A percentile compares a stretch with the other conserved stretches of the same genome.
Evolutionary conservation across 2,888 invertebrate species (phyloP).

Genomic region (Cheilosia scutellata): DNA sequence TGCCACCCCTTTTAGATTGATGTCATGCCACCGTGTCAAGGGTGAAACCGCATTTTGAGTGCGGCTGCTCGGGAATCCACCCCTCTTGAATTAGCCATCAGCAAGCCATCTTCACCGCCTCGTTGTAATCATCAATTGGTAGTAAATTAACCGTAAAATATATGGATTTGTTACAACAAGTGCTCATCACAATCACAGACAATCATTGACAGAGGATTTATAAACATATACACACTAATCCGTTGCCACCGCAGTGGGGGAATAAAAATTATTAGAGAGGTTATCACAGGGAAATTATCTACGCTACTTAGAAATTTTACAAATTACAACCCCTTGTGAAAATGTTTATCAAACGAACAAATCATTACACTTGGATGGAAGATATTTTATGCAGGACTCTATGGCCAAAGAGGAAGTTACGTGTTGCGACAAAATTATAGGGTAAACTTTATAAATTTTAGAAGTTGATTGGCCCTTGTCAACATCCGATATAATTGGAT

Average conservation of each 20-base stretch:
- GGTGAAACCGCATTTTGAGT: background rate
- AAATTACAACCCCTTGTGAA: conserved; percentile 44
- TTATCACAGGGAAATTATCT: conserved; percentile 32
- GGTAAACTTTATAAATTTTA: conserved; percentile 37
- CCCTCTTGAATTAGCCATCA: conserved; percentile 38
- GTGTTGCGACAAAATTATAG: conserved; percentile 47
- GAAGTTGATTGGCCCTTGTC: conserved; percentile 57
- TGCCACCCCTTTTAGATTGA: conserved; percentile 49
- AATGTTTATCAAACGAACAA: conserved; percentile 24
- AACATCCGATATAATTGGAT: conserved; percentile 48
- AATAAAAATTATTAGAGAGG: conserved; percentile 39
- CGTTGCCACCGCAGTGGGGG: background rate
- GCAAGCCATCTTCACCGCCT: conserved; percentile 48
- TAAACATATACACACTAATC: conserved; percentile 54
- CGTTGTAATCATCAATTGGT: conserved; percentile 63
- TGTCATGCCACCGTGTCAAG: background rate
- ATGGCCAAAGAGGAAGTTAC: background rate
- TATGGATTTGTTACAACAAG: conserved; percentile 71
- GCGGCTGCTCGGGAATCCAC: conserved; percentile 33
- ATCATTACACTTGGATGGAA: conserved; percentile 6
- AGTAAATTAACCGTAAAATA: conserved; percentile 72
- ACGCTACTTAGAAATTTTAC: conserved; percentile 30
- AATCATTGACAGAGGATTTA: conserved; percentile 49
- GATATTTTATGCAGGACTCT: background rate
- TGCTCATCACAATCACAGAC: conserved; percentile 66